Evolutionary conservation across 92 coral and sea anemone species (phyloP), one percentile per base, ranked within the genome.

Genomic region (Pocillopora grandis): DNA sequence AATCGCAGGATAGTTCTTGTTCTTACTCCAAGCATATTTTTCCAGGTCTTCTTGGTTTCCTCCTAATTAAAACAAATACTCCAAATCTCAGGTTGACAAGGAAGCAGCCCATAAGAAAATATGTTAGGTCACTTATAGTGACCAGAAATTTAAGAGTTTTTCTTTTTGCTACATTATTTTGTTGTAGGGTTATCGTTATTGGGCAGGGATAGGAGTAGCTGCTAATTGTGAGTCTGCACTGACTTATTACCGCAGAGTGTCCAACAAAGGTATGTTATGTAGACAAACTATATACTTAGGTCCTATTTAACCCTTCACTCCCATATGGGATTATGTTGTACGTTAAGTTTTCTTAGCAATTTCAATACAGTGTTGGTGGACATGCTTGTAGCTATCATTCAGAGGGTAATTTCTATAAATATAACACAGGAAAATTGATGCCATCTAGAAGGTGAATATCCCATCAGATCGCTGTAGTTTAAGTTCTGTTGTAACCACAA

Each of bases 161-260:
- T 35, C 35, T 27, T 64, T 68, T 12, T 55, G 23, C 63, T 55
- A 79, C 72, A 15, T 58, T 14, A 60, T 9, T 5, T 10, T 64
- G 12, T 57, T 81, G 8, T 66, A 97, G 99, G 96, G 98, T 7
- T 97, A 97, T 80, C 92, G 97, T 49, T 89, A 97, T 80, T 97
- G 94, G 94, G 89, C 99, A 10, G 98, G 99, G 18, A 90, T 91
- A 75, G 98, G 98, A 49, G 99, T 97, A 8, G 89, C 91, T 70
- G 86, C 90, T 33, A 90, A 89, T 66, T 97, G 99, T 81, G 99
- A 97, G 82, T 92, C 99, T 11, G 98, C 99, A 5, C 92, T 97
- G 18, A 97, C 99, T 4, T 94, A 94, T 81, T 97, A 97, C 82
- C 91, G 98, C 73, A 92, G 88, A 72, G 98, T 97, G 49, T 90